These are phyloP conservation scores for Amphiprion percula DNA, from an alignment of 2,113 vertebrate species.

Conservation along the genomic window DNA sequence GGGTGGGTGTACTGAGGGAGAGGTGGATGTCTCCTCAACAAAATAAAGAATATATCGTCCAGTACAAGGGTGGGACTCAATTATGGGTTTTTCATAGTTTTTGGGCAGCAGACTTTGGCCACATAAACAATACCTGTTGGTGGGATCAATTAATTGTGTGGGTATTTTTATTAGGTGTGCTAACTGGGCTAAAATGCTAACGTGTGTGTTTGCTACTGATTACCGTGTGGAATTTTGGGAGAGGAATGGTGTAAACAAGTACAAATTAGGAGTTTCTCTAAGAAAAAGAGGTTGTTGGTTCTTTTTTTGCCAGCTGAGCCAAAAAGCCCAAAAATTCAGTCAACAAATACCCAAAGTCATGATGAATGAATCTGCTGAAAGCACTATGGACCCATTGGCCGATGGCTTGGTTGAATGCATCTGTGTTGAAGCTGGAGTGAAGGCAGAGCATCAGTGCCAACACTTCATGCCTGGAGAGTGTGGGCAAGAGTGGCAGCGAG, in stretches of 20 bases:
- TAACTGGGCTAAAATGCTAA: no score
- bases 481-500: slow-evolving; percentile 44
- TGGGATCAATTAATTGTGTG: no score
- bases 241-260: neutral
- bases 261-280: neutral
- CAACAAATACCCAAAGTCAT: neutral
- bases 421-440: slow-evolving; percentile 26
- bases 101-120: no score
- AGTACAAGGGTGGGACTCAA: no score
- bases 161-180: no score
- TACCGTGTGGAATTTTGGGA: neutral
- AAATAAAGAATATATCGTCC: no score
- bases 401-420: neutral
- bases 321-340: slow-evolving; percentile 1
- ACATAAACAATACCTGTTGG: no score
- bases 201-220: neutral
- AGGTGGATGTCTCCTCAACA: no score
- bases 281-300: neutral
- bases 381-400: neutral
- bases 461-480: slow-evolving; percentile 30
- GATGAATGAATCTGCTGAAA: neutral
- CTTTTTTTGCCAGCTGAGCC: neutral
- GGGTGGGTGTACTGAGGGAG: no score
- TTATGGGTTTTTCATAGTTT: no score
- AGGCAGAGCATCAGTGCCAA: slow-evolving; percentile 6